Evolutionary conservation across 2,888 invertebrate genomes (phyloP).

Genomic region (Mesochorus sp.): DNA sequence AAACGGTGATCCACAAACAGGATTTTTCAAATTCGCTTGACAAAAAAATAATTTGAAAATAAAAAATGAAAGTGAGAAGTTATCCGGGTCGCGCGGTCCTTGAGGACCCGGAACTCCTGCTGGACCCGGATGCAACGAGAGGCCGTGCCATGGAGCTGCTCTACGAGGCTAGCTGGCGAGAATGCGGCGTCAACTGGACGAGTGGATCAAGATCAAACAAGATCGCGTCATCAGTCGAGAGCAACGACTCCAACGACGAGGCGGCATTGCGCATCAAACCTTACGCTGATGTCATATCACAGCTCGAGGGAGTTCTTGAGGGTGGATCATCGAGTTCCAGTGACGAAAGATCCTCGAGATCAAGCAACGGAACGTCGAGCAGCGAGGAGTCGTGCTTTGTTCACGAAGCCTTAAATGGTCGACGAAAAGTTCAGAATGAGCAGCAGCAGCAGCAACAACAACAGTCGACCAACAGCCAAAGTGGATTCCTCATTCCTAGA

Average conservation of each 20-base stretch:
- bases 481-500: slow-evolving; percentile 89
- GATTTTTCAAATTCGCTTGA: no score
- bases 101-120: slow-evolving; percentile 85
- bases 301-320: slow-evolving; percentile 72
- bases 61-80: slow-evolving; percentile 90
- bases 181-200: slow-evolving; percentile 81
- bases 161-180: slow-evolving; percentile 93
- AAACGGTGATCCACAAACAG: no score
- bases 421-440: slow-evolving; percentile 52
- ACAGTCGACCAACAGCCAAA: slow-evolving; percentile 65
- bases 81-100: slow-evolving; percentile 92
- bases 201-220: slow-evolving; percentile 59
- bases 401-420: slow-evolving; percentile 69
- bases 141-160: slow-evolving; percentile 89
- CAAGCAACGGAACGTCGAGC: slow-evolving; percentile 72
- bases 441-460: slow-evolving; percentile 49
- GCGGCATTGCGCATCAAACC: slow-evolving; percentile 54
- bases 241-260: slow-evolving; percentile 43
- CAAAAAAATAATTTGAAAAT: no score
- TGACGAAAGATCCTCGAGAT: slow-evolving; percentile 67
- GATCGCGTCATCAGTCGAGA: slow-evolving; percentile 19
- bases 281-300: slow-evolving; percentile 73
- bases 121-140: slow-evolving; percentile 88
- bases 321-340: slow-evolving; percentile 38
- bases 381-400: slow-evolving; percentile 76